Evolutionary conservation across 2,888 invertebrate species (phyloP).

Genomic region (Nephrotoma appendiculata): DNA sequence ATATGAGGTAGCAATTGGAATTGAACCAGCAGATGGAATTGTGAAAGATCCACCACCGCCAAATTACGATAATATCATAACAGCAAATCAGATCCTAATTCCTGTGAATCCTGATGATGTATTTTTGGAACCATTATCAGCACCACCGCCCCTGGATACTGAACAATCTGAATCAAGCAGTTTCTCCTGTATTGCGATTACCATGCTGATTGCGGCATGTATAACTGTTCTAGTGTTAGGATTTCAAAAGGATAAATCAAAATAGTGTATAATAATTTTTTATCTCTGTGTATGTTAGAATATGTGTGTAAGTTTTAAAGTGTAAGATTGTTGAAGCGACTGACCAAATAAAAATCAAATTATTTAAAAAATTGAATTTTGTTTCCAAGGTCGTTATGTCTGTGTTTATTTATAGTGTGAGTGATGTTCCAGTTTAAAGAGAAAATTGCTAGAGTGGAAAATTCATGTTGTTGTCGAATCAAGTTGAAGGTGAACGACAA

Average conservation of each 20-base stretch:
- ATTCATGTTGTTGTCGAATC: not conserved
- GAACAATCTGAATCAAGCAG: not conserved
- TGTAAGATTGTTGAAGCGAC: not conserved
- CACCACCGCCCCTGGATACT: not conserved
- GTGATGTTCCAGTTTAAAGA: not conserved
- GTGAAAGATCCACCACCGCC: not conserved
- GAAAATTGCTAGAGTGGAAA: not conserved
- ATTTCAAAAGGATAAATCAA: not conserved
- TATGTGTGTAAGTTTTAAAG: not conserved
- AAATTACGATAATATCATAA: not conserved
- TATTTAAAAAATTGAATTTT: not conserved
- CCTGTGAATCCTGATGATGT: not conserved
- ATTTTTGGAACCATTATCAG: not conserved
- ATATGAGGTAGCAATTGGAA: not conserved
- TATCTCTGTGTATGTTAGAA: too few relatives aligned
- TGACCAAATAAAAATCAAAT: not conserved
- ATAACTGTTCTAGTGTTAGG: not conserved
- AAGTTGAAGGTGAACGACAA: not conserved
- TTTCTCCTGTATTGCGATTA: not conserved
- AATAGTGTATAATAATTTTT: not conserved
- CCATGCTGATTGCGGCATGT: not conserved
- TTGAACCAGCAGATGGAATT: not conserved
- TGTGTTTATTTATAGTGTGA: not conserved
- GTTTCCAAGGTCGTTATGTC: not conserved
- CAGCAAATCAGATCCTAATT: not conserved